Percentiles rank a stretch among this genome's conserved stretches.
Evolutionary conservation across 2,888 invertebrate genomes (phyloP).

Genomic region (Mimas tiliae): DNA sequence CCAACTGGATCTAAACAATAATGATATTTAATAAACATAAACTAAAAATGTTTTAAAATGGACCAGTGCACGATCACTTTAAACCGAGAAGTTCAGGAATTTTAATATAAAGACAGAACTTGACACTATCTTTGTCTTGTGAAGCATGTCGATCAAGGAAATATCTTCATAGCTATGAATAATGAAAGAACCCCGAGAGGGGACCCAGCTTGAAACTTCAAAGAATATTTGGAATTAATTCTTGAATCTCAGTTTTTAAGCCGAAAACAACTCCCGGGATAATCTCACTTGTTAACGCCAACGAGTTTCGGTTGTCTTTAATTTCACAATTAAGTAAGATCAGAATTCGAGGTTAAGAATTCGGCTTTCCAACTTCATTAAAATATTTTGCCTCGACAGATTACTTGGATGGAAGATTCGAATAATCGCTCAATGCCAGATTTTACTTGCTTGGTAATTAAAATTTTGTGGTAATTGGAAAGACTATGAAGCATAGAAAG

Average conservation of each 20-base stretch:
- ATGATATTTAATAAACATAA: too few relatives aligned
- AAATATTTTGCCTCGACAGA: constrained; percentile 66
- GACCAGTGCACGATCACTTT: neutral
- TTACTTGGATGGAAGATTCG: constrained; percentile 51
- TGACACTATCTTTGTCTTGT: neutral
- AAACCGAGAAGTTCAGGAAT: neutral
- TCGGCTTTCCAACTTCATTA: constrained; percentile 64
- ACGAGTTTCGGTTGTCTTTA: constrained; percentile 53
- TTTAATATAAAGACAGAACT: neutral
- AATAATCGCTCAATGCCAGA: constrained; percentile 44
- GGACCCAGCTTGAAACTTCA: neutral
- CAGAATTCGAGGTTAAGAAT: constrained; percentile 52
- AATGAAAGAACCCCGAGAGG: neutral
- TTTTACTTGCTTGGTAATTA: constrained; percentile 41
- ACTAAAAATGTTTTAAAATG: too few relatives aligned
- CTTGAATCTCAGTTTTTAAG: constrained; percentile 30
- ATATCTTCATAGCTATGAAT: neutral
- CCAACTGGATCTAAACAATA: too few relatives aligned
- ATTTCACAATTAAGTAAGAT: constrained; percentile 61
- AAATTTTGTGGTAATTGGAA: constrained; percentile 36
- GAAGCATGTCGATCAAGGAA: neutral
- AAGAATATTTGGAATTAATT: constrained; percentile 31
- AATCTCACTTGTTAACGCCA: constrained; percentile 38
- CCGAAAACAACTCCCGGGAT: constrained; percentile 37
- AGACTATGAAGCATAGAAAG: too few relatives aligned